Conservation (phyloP, 2,888 invertebrate genomes). For the Thysanoteuthis rhombus region DNA sequence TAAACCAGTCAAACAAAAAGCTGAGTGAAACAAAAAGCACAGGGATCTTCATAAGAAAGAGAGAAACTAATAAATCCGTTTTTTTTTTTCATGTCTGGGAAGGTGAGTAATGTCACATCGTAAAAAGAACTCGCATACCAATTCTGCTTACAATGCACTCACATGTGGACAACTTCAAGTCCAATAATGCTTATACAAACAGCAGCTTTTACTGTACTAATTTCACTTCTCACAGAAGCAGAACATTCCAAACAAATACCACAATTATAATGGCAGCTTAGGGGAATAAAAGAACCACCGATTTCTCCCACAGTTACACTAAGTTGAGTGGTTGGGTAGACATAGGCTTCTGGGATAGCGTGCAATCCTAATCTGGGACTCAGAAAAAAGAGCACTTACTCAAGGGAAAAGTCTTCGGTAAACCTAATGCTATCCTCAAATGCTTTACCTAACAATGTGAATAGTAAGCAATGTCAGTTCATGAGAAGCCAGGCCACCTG, state of each 20-base stretch:
- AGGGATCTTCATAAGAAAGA: not conserved
- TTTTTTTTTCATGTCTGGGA: not conserved
- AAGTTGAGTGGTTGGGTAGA: not conserved
- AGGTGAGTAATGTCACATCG: not conserved
- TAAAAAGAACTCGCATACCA: not conserved
- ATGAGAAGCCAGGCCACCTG: too few relatives aligned
- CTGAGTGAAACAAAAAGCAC: too few relatives aligned
- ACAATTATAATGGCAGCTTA: slow-evolving; percentile 12
- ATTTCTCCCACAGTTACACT: not conserved
- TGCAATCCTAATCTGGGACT: not conserved
- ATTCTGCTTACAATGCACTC: not conserved
- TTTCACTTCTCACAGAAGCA: not conserved
- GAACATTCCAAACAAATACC: not conserved
- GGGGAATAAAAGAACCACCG: not conserved
- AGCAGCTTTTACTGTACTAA: not conserved
- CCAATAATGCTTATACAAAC: not conserved
- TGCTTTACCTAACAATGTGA: too few relatives aligned
- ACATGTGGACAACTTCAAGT: not conserved
- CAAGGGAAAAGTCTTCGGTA: not conserved
- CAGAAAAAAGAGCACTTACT: not conserved
- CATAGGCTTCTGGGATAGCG: not conserved
- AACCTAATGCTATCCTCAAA: not conserved
- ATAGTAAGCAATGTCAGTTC: too few relatives aligned
- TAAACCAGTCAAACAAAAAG: too few relatives aligned
- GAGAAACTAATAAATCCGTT: not conserved